Conservation (phyloP, 2,888 invertebrate genomes). For the Cryptocheilus praepositus region DNA sequence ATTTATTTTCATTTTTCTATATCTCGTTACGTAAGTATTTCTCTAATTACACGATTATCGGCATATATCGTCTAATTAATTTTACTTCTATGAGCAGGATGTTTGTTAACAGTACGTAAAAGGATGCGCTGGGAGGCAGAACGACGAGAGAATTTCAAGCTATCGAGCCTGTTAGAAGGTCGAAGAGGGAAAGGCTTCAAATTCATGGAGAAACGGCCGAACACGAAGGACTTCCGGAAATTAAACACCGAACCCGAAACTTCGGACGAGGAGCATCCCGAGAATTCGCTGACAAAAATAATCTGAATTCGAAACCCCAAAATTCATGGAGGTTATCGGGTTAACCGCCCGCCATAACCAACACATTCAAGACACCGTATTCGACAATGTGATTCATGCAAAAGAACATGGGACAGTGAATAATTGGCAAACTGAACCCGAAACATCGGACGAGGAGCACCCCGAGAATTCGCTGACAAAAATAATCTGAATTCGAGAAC, state of each 20-base stretch:
- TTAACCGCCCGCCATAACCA: background rate
- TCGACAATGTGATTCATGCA: too few relatives aligned
- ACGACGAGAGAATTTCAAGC: slow-evolving; percentile 77
- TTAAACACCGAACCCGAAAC: slow-evolving; percentile 72
- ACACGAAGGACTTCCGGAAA: slow-evolving; percentile 71
- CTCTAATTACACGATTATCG: too few relatives aligned
- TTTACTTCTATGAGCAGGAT: slow-evolving; percentile 57
- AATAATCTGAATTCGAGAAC: too few relatives aligned
- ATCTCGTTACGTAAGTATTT: too few relatives aligned
- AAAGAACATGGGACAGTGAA: background rate
- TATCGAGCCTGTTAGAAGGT: slow-evolving; percentile 80
- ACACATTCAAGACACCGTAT: slow-evolving; percentile 4
- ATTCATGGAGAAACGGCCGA: slow-evolving; percentile 69
- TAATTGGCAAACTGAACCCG: background rate
- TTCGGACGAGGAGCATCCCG: slow-evolving; percentile 70
- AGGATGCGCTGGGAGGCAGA: slow-evolving; percentile 67
- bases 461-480: too few relatives aligned
- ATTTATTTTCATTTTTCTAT: too few relatives aligned
- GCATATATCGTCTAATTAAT: too few relatives aligned
- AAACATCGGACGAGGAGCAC: too few relatives aligned
- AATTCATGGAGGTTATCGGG: too few relatives aligned
- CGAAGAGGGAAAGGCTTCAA: slow-evolving; percentile 77
- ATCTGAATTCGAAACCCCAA: slow-evolving; percentile 40
- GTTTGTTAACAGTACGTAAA: slow-evolving; percentile 65
- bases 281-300: slow-evolving; percentile 61